Base-by-base conservation (phyloP, 2,888 invertebrate genomes). In the Drosophila aldrichi region DNA sequence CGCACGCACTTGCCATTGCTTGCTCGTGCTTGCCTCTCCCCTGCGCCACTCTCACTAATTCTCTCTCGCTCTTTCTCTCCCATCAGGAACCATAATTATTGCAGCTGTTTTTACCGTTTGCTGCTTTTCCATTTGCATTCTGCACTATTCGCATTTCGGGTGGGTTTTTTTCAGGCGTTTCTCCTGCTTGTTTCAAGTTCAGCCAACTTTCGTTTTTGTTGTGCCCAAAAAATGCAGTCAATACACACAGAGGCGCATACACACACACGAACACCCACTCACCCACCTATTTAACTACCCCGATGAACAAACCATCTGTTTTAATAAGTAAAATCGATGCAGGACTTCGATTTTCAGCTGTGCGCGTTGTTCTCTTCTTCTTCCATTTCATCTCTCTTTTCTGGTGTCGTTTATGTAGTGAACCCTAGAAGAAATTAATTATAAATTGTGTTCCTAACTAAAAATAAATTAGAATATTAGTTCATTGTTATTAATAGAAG, bases 181-280 rank as follows among this genome's bases (percentile, higher is more conserved):
- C 58, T 59, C 43, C 56, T 64, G 60, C 40, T 58, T 36, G 56
- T 76, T 82, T 74, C 88, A 89, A 87, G 87, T 87, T 87, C 87
- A 89, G 77, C 82, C 82, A 87, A 87, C 87, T 87, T 87, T 87
- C 88, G 70, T 81, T 87, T 86, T 87, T 86, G 81, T 84, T 84
- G 68, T 82, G 78, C 70, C 81, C 79, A 59, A 86, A 49, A 82
- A 77, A 60, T 83, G 82, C 83, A 79, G 12, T 41, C 60, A 34
- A 46, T 36, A 66, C 73, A 73, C 60, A 46, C 36, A 40, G 16
- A 46, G 22, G 46, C 20, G 22, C 9, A 52, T 41, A 34, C 36
- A 38, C 6, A 34, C 36, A 34, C 36, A 2, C n/a, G 16, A 12
- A 2, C n/a, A 41, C 57, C 8, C 55, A 71, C 48, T 10, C 58